Conservation (phyloP, 2,113 vertebrate genomes). For the Conger conger region DNA sequence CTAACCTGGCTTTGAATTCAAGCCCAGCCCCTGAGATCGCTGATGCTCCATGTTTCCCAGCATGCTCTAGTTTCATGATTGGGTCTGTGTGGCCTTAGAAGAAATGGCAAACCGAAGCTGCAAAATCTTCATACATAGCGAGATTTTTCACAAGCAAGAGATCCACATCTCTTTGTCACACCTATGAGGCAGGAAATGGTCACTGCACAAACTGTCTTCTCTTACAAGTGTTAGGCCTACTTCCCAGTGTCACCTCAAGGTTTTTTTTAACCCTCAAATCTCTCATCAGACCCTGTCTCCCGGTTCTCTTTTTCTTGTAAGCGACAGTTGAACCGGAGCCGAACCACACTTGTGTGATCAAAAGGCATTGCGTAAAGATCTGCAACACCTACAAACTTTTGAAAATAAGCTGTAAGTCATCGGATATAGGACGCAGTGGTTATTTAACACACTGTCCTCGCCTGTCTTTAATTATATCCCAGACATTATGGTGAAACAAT, state of each 20-base stretch:
- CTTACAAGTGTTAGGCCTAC: too few species aligned
- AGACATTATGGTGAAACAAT: background rate
- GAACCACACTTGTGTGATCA: background rate
- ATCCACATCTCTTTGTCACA: background rate
- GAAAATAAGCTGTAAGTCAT: background rate
- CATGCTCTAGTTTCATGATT: background rate
- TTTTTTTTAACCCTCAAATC: background rate
- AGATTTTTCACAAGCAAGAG: background rate
- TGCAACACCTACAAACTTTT: background rate
- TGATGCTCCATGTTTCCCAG: background rate
- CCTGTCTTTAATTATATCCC: background rate
- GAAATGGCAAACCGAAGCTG: too few species aligned
- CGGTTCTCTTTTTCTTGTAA: background rate
- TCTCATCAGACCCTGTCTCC: background rate
- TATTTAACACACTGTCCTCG: constrained; percentile 5
- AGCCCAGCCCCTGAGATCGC: background rate
- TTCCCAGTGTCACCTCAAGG: background rate
- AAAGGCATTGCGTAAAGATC: constrained; percentile 2
- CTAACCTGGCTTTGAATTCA: background rate
- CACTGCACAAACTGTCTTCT: background rate
- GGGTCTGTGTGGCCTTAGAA: background rate
- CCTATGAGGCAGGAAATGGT: background rate
- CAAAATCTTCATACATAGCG: too few species aligned
- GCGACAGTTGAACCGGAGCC: background rate
- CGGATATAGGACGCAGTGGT: background rate